Percentiles rank a stretch among this genome's conserved stretches.
phyloP scores from a whole-genome alignment of 2,797 vertebrate genomes.

The Semotilus atromaculatus region DNA sequence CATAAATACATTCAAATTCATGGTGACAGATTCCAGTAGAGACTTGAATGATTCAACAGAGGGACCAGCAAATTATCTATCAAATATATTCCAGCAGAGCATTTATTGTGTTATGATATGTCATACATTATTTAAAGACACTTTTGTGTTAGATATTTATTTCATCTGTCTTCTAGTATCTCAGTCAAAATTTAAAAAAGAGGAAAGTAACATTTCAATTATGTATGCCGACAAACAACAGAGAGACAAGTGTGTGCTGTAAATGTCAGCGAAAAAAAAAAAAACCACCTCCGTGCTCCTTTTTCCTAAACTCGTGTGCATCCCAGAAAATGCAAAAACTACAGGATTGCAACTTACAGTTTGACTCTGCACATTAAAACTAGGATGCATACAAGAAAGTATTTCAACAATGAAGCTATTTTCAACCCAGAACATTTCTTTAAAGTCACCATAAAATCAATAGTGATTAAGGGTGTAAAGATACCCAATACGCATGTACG shows the following conservation, averaged over 20 bases:
- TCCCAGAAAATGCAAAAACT: neutral
- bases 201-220: neutral
- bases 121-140: neutral
- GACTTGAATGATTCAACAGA: conserved; percentile 18
- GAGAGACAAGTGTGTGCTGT: neutral
- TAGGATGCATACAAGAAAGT: neutral
- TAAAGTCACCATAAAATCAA: neutral
- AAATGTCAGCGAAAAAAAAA: neutral
- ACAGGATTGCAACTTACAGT: neutral
- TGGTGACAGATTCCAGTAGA: conserved; percentile 4
- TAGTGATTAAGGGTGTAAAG: no score
- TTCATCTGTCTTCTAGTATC: neutral
- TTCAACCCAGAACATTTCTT: neutral
- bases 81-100: neutral
- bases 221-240: neutral
- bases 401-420: neutral
- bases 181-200: neutral
- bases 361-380: neutral
- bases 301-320: neutral
- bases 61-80: neutral
- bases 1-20: neutral
- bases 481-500: no score
- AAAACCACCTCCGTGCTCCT: neutral
- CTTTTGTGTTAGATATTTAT: neutral
- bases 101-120: neutral